Base-by-base conservation (phyloP, 2,888 invertebrate genomes). In the Callosobruchus maculatus region DNA sequence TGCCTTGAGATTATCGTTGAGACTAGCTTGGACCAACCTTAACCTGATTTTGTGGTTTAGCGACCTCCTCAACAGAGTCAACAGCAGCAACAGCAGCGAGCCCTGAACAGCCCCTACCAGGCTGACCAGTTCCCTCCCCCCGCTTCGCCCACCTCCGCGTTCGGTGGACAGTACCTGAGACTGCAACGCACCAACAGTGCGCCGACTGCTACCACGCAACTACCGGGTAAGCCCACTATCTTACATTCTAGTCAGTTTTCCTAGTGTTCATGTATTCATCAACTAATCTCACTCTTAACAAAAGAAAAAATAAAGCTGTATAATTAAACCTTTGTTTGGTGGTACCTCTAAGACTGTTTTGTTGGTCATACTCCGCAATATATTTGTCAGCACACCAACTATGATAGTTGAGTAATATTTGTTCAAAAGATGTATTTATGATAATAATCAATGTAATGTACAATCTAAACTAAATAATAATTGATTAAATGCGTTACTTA, bases 141-240 rank as follows among this genome's bases (percentile, higher is more conserved):
- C 20, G 80, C 80, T 31, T 89, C 89, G 67, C 89, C 90, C 30
- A 89, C 89, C 69, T 88, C 89, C 74, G 88, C 89, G 75, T 88
- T 88, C 81, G 83, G 80, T 77, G 83, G 80, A 77, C 87, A 86
- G 84, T 87, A 86, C 83, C 85, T 91, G 85, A 89, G 92, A 82
- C 86, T 91, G 81, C 91, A 91, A 83, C 88, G 91, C 81, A 87
- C 90, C 71, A 88, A 90, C 75, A 90, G 90, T 83, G 90, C 89
- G 74, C 87, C 88, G 69, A 88, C 88, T 73, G 89, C 90, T 77
- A 90, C 90, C 72, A 89, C 90, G 76, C 90, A 90, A 84, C 86
- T 91, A 85, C 89, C 90, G 89, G 91, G 91, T 91, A 88, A 82
- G 84, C 80, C 66, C 4, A n/a, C n/a, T n/a, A 5, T 20, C 21